Base-by-base conservation (phyloP, 2,797 vertebrate genomes). In the Darevskia nairensis region DNA sequence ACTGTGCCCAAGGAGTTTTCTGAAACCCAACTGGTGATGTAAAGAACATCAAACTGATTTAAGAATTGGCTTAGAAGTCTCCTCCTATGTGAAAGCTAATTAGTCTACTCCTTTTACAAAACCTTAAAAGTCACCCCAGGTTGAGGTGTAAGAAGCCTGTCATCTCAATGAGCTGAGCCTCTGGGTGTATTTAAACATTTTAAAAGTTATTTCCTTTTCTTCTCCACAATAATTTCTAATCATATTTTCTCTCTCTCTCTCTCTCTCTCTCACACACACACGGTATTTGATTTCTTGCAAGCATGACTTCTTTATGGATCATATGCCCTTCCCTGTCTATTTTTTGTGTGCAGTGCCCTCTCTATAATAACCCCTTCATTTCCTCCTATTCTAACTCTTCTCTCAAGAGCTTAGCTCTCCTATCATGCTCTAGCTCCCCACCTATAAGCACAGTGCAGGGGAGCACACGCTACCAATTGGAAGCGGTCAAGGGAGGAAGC, bases 221-320 rank as follows among this genome's bases (percentile, higher is more conserved):
- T 90, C 50, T 87, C 27, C 6, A 11, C 83, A 87, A 81, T 6
- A 90, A 46, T 41, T 46, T 86, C 32, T 41, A 41, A 27, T 64
- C 15, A 84, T 84, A 55, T 27, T 85, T 61, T 46, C 2, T 35
- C 2, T 35, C 2, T 35, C 35, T 35, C 35, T 35, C 35, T 35
- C 35, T 35, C 35, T 35, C 35, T 35, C 35, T 35, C 68, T 13
- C 27, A n/a, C 9, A 85, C 46, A 50, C 50, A 50, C 11, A 50
- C 11, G 1, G 50, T 55, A 55, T 55, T 55, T 55, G 13, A 55
- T 55, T n/a, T 75, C 71, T 15, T 61, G 32, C 50, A 55, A 55
- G 50, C 13, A 55, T 15, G 50, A 55, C 50, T 55, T 55, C 13
- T 3, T 55, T 55, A 55, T 55, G 50, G 50, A 55, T 85, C 27